Evolutionary conservation across 2,113 vertebrate genomes (phyloP).

Genomic region (Chrysemys picta): DNA sequence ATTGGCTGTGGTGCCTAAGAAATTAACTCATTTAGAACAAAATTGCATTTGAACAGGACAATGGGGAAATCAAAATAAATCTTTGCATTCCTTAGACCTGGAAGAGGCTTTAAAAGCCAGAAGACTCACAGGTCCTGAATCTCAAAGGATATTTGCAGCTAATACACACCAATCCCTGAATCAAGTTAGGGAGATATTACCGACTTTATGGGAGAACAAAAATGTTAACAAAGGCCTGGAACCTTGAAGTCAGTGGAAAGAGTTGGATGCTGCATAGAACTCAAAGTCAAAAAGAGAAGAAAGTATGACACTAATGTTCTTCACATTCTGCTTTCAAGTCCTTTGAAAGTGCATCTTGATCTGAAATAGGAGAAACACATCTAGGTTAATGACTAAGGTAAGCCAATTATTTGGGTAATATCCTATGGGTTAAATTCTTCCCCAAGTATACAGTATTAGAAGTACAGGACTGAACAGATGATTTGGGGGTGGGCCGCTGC

Average conservation of each 20-base stretch:
- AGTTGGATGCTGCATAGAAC: neutral
- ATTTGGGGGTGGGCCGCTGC: constrained; percentile 30
- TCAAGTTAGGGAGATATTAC: neutral
- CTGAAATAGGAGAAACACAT: neutral
- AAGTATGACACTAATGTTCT: neutral
- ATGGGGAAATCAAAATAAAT: neutral
- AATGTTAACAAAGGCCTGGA: neutral
- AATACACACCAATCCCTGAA: neutral
- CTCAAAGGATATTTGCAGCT: neutral
- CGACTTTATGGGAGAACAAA: neutral
- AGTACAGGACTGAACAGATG: constrained; percentile 51
- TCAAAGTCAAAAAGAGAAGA: neutral
- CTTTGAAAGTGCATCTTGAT: neutral
- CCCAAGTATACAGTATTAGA: constrained; percentile 37
- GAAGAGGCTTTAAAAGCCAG: neutral
- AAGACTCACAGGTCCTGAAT: neutral
- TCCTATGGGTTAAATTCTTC: constrained; percentile 10
- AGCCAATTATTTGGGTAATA: neutral
- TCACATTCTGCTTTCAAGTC: neutral
- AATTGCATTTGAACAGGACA: neutral
- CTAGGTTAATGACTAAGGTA: neutral
- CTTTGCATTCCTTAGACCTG: neutral
- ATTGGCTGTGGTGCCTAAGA: neutral
- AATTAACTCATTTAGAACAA: neutral
- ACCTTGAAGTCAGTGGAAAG: neutral